Evolutionary conservation across 2,113 vertebrate species (phyloP).

Genomic region (Oreotrochilus melanogaster): DNA sequence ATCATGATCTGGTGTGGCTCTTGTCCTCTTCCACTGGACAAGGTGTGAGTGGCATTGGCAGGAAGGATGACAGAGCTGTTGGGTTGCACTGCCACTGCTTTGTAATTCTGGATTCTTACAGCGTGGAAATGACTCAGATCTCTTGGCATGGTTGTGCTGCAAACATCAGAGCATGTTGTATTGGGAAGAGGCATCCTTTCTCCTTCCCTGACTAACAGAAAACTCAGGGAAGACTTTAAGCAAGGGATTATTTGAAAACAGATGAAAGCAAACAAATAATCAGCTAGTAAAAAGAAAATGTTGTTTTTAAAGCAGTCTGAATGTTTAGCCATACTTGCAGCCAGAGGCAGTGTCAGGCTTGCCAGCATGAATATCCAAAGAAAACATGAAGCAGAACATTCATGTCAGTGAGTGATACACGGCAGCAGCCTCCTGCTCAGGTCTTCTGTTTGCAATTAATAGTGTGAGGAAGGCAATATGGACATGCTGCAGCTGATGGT

Average conservation of each 20-base stretch:
- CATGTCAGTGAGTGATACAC: background rate
- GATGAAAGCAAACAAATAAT: constrained; percentile 62
- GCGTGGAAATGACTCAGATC: background rate
- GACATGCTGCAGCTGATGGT: background rate
- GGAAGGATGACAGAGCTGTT: background rate
- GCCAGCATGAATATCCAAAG: rapidly evolving
- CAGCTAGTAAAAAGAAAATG: constrained; percentile 3
- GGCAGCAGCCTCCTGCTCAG: background rate
- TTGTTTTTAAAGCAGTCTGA: background rate
- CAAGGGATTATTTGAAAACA: constrained; percentile 47
- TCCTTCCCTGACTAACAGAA: constrained; percentile 21
- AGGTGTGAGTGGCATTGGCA: background rate
- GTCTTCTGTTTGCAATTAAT: background rate
- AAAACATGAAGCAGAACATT: background rate
- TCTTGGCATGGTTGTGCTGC: background rate
- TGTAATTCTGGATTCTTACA: background rate
- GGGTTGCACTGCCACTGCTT: background rate
- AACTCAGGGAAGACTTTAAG: constrained; percentile 22
- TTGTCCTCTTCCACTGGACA: background rate
- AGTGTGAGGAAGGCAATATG: background rate
- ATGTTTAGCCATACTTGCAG: background rate
- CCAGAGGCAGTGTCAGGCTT: background rate
- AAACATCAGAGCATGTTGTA: background rate
- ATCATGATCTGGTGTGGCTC: background rate
- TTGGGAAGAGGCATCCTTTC: background rate